Evolutionary conservation across 2,113 vertebrate genomes (phyloP), one percentile per base, ranked within the genome.

Genomic region (Hippocampus guttulatus): DNA sequence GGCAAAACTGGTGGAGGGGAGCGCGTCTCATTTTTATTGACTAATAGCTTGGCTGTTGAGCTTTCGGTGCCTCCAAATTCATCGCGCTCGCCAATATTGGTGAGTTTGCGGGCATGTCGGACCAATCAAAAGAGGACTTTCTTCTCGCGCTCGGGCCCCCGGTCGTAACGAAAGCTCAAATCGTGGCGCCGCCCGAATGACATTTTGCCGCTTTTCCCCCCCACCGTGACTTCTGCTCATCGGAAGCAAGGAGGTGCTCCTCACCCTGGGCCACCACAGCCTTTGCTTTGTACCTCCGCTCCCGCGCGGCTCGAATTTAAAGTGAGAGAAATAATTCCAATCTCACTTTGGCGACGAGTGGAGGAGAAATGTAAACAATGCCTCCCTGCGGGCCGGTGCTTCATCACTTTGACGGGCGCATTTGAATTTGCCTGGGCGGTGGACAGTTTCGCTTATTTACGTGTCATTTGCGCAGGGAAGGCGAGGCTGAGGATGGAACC

Each of bases 311-410:
- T 95, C 96, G 96, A 96, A 98, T 98, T 98, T 98, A 96, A 95
- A 96, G 94, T 95, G 91, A 93, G 92, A 20, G 64, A 82, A 97
- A 98, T 98, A 97, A 98, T 99, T 98, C 98, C 95, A 97, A 95
- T 97, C 94, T 95, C 95, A 95, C 94, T 97, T 97, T 96, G 95
- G 92, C 92, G 91, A 95, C 94, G 94, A 97, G 94, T 95, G 93
- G 94, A 96, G 95, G 95, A 95, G 97, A 98, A 98, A 96, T 98
- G 95, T 99, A 98, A 98, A 98, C 96, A 98, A 97, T 96, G 94
- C 95, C 94, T 95, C 95, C 96, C 95, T 96, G 93, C 95, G 95
- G 96, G 96, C 96, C 94, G 95, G 95, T 96, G 93, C 96, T 99
- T 97, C 93, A 96, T 98, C 96, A 99, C 95, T 90, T 94, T 98